phyloP scores from a whole-genome alignment of 2,113 vertebrate genomes.

The Tachycineta bicolor region DNA sequence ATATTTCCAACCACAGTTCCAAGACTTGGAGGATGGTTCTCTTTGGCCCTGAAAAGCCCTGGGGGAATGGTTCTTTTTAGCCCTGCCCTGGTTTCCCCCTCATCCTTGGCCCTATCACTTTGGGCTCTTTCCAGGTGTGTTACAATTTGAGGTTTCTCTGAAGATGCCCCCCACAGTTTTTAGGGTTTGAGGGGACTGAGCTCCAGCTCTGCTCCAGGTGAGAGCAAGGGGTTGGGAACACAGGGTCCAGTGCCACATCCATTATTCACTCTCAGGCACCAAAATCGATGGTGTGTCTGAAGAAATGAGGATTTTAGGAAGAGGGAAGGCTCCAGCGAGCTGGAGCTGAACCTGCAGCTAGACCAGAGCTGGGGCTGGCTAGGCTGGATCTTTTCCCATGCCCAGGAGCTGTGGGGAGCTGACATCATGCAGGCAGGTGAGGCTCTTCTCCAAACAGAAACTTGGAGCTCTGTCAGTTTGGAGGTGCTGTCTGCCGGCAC shows the following conservation, averaged over 20 bases:
- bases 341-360: not conserved
- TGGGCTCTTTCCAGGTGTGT: not conserved
- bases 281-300: rapidly evolving
- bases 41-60: not conserved
- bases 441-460: slow-evolving; percentile 45
- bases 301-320: not conserved
- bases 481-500: not conserved
- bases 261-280: not conserved
- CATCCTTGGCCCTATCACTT: rapidly evolving
- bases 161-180: not conserved
- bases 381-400: not conserved
- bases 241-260: not conserved
- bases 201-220: not conserved
- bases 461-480: slow-evolving; percentile 24
- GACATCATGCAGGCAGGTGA: slow-evolving; percentile 10
- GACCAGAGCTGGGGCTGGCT: not conserved
- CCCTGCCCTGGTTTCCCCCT: not conserved
- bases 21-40: not conserved
- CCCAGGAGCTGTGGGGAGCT: not conserved
- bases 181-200: not conserved
- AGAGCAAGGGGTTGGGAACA: not conserved
- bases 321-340: not conserved
- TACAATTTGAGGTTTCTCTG: slow-evolving; percentile 27
- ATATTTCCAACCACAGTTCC: not conserved
- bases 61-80: not conserved